phyloP scores from a whole-genome alignment of 2,797 vertebrate genomes.

The Pipistrellus kuhlii region DNA sequence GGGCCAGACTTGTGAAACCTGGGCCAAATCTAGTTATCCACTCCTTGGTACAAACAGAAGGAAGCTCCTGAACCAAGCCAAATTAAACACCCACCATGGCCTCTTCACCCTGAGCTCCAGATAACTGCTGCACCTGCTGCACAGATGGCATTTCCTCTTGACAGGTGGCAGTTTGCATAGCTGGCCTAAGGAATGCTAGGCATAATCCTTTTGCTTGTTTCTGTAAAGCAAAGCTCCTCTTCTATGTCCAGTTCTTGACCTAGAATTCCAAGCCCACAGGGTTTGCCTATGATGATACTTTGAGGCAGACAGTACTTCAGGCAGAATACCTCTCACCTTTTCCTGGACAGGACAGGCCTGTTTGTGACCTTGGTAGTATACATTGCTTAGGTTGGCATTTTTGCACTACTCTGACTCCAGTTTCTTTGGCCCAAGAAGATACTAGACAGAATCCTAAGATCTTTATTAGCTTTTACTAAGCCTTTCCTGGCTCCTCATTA shows the following conservation, averaged over 20 bases:
- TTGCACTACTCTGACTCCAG: background rate
- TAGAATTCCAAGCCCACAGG: constrained; percentile 47
- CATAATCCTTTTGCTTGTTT: constrained; percentile 80
- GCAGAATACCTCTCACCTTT: background rate
- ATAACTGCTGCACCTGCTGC: constrained; percentile 56
- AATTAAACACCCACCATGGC: background rate
- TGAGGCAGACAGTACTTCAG: background rate
- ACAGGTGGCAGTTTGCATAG: constrained; percentile 78
- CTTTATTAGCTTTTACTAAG: background rate
- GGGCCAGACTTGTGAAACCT: background rate
- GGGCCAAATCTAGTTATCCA: background rate
- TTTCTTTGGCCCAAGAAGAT: constrained; percentile 55
- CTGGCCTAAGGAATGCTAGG: constrained; percentile 76
- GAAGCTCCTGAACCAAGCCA: background rate
- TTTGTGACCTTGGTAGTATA: background rate
- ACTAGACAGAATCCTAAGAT: background rate
- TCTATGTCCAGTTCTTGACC: constrained; percentile 53
- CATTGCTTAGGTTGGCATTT: background rate
- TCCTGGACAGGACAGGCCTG: background rate
- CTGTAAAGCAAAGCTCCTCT: constrained; percentile 61
- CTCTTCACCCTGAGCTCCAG: constrained; percentile 49
- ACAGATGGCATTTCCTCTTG: constrained; percentile 81
- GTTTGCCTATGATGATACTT: background rate
- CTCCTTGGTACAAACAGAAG: background rate
- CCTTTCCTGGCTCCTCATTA: constrained; percentile 34